A percentile compares a stretch with the other conserved stretches of the same genome.
Evolutionary conservation across 2,797 vertebrate species (phyloP).

Genomic region (Micropoecilia bifurca): DNA sequence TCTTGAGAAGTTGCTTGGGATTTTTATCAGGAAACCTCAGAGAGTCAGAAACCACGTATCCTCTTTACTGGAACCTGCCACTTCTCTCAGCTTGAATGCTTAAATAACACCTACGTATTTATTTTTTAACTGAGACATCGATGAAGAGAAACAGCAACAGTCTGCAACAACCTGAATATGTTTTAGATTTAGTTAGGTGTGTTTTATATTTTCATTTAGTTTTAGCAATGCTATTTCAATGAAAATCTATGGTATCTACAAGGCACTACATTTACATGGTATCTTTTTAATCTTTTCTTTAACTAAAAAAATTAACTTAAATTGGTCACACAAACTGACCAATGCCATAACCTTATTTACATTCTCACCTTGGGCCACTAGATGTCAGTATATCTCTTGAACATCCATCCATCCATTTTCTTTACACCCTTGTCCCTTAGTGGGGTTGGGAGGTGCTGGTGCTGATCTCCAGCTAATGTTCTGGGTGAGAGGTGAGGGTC

Average conservation of each 20-base stretch:
- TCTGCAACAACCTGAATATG: background rate
- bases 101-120: too few species aligned
- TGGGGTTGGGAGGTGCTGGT: too few species aligned
- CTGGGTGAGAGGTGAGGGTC: too few species aligned
- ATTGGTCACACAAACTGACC: too few species aligned
- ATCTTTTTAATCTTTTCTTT: background rate
- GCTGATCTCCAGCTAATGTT: too few species aligned
- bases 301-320: background rate
- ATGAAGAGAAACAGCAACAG: background rate
- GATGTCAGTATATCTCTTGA: conserved; percentile 61
- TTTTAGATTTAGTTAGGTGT: background rate
- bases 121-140: background rate
- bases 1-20: too few species aligned
- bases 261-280: background rate
- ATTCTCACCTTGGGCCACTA: conserved; percentile 47
- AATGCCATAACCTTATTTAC: background rate
- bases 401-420: background rate
- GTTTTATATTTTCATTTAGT: background rate
- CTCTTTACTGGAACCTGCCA: background rate
- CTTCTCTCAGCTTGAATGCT: background rate
- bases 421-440: too few species aligned
- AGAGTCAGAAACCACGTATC: background rate
- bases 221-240: background rate
- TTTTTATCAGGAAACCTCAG: background rate
- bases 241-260: background rate